Percentiles rank a stretch among this genome's conserved stretches.
These are phyloP conservation scores for Lepidochitona cinerea DNA, from an alignment of 2,888 invertebrate genomes.

Conservation along the genomic window DNA sequence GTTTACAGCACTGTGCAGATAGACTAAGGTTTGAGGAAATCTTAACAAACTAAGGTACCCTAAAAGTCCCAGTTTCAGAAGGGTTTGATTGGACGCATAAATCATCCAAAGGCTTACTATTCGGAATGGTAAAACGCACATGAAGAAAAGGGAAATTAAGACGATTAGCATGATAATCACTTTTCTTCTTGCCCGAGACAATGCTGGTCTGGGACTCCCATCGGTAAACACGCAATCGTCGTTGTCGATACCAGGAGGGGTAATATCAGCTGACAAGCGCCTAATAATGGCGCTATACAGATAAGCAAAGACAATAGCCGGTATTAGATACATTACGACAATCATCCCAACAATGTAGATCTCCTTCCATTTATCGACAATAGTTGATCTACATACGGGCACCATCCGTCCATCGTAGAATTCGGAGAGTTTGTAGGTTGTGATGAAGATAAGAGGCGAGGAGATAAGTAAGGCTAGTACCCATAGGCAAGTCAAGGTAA, in stretches of 20 bases:
- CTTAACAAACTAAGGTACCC: background rate
- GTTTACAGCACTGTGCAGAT: background rate
- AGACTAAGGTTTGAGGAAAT: background rate
- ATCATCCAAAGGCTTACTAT: slow-evolving; percentile 4
- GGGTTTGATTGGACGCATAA: background rate
- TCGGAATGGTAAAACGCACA: background rate
- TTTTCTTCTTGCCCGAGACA: background rate
- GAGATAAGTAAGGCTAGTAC: background rate
- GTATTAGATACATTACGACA: background rate
- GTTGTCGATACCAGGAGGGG: background rate
- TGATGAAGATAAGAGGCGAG: background rate
- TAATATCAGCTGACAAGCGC: background rate
- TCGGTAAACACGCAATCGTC: background rate
- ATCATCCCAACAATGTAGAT: background rate
- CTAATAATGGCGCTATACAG: background rate
- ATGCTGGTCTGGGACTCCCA: background rate
- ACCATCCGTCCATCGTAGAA: background rate
- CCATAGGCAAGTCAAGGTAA: background rate
- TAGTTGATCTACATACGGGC: background rate
- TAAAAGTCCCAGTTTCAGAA: background rate
- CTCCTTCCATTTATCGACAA: background rate
- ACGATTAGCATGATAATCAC: background rate
- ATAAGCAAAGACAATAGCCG: background rate
- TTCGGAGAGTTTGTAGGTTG: background rate
- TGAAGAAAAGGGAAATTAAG: background rate